Evolutionary conservation across 2,113 vertebrate genomes (phyloP), one percentile per base, ranked within the genome.

Genomic region (Aegypius monachus): DNA sequence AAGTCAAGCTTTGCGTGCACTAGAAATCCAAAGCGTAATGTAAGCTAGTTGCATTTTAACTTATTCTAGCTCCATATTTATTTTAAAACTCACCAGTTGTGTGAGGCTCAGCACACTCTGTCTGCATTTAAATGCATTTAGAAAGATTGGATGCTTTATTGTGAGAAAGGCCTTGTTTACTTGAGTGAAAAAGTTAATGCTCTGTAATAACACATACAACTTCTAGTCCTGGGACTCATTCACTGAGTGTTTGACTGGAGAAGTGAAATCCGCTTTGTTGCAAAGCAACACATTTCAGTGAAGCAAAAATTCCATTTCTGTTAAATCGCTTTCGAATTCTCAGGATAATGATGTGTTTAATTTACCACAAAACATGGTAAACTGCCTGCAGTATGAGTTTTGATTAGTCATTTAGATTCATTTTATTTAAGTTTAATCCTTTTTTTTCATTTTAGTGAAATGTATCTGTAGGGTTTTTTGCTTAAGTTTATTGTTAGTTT

Each of bases 211-310:
- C 95, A 95, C 86, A 82, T 65, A 92, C 92, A 94, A n/a, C 90
- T 88, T 97, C 81, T 95, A 55, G 94, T 94, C 94, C 96, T 93
- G 83, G 95, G 84, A 91, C 66, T 98, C 96, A 97, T 98, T 98
- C 97, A 98, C 43, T 4, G 31, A 81, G 68, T 96, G 97, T 95
- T 93, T 98, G 96, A 98, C 92, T 90, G 96, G 61, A 95, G 95
- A 97, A 98, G 98, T 98, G 97, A 98, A 98, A 98, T 98, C 88
- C 95, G 70, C 98, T 98, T 98, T 98, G 98, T 98, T 97, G 98
- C 98, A 98, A 97, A 98, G 98, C 98, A 99, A 98, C 98, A 95
- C 97, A n/a, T 97, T 98, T 98, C 97, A 95, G 94, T 95, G 93
- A 96, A 94, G 93, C 88, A 99, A 98, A 98, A 98, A 99, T 98